Evolutionary conservation across 2,797 vertebrate genomes (phyloP).

Genomic region (Chelonia mydas): DNA sequence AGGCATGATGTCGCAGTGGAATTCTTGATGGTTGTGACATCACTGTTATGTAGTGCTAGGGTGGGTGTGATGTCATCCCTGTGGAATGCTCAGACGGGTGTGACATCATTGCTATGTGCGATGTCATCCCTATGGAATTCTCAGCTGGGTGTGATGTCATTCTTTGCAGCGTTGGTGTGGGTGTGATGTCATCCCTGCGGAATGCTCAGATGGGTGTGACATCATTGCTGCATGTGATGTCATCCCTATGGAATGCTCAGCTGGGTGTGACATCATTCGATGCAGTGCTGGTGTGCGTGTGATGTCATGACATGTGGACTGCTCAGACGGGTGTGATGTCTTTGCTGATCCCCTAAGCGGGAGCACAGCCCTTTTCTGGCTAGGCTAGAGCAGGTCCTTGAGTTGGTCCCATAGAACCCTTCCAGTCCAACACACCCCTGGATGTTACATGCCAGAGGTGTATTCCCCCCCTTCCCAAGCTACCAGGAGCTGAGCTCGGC

Average conservation of each 20-base stretch:
- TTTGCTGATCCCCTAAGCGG: not conserved
- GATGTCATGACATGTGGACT: not conserved
- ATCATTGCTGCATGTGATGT: not conserved
- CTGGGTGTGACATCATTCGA: not conserved
- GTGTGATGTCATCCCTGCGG: not conserved
- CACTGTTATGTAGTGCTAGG: not conserved
- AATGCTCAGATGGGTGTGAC: not conserved
- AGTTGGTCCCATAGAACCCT: fast-evolving
- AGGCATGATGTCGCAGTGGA: not conserved
- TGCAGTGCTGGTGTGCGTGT: not conserved
- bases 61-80: not conserved
- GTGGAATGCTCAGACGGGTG: not conserved
- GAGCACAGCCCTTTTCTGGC: not conserved
- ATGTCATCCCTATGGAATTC: not conserved
- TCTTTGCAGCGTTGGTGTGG: not conserved
- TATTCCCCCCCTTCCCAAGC: not conserved
- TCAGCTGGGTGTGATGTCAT: fast-evolving
- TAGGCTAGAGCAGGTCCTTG: fast-evolving
- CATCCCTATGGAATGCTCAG: not conserved
- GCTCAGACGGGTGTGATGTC: not conserved
- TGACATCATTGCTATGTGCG: not conserved
- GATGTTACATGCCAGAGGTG: not conserved
- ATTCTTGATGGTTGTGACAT: not conserved
- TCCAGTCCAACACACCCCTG: not conserved
- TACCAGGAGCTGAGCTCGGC: not conserved